A percentile compares a stretch with the other conserved stretches of the same genome.
Evolutionary conservation across 2,888 invertebrate genomes (phyloP).

Genomic region (Adela reaumurella): DNA sequence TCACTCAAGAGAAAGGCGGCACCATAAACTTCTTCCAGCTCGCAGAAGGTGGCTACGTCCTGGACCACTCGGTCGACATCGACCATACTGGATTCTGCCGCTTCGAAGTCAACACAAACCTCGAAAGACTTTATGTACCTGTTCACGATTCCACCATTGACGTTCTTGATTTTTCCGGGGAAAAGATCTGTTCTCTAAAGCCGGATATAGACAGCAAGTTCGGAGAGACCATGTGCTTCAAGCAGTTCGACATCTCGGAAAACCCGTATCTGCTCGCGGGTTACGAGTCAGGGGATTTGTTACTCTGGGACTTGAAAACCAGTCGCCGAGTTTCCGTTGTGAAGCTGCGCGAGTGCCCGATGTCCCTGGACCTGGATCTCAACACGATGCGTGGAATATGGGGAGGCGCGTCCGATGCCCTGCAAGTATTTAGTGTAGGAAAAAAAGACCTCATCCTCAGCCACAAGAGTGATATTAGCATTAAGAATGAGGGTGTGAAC

Average conservation of each 20-base stretch:
- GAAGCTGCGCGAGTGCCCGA: constrained; percentile 62
- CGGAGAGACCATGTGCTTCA: constrained; percentile 65
- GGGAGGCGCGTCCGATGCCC: constrained; percentile 60
- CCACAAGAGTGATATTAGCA: constrained; percentile 57
- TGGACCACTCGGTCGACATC: constrained; percentile 53
- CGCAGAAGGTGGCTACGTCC: constrained; percentile 57
- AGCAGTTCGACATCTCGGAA: constrained; percentile 48
- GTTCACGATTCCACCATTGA: constrained; percentile 54
- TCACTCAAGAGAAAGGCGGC: constrained; percentile 75
- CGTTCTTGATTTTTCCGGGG: constrained; percentile 47
- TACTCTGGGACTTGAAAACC: constrained; percentile 67
- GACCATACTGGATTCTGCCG: constrained; percentile 71
- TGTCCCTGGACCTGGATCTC: constrained; percentile 69
- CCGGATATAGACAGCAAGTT: constrained; percentile 38
- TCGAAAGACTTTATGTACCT: constrained; percentile 64
- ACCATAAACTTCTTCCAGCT: constrained; percentile 63
- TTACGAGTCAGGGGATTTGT: constrained; percentile 71
- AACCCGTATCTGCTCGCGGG: constrained; percentile 60
- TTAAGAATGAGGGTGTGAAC: constrained; percentile 74
- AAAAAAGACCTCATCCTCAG: constrained; percentile 52
- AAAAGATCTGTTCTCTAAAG: constrained; percentile 33
- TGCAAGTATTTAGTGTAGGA: constrained; percentile 59
- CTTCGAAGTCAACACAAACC: constrained; percentile 57
- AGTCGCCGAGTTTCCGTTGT: constrained; percentile 54
- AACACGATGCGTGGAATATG: constrained; percentile 63